Conservation (phyloP, 2,113 vertebrate genomes). For the Gymnocephalus cernua region DNA sequence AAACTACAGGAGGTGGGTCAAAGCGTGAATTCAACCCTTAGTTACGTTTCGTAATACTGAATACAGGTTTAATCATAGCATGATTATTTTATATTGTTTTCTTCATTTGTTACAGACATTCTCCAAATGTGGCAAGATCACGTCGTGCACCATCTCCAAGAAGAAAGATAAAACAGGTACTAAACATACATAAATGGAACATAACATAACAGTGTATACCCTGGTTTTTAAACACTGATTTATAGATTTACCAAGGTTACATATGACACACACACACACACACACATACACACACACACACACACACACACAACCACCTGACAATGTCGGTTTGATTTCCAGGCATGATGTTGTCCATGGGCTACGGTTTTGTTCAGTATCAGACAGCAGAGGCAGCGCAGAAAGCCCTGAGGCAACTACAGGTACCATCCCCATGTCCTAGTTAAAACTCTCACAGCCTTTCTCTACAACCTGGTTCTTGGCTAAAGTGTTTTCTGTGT, state of each 20-base stretch:
- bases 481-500: slow-evolving; percentile 26
- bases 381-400: slow-evolving; percentile 90
- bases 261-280: too few species aligned
- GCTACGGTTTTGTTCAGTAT: slow-evolving; percentile 96
- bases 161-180: slow-evolving; percentile 95
- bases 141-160: slow-evolving; percentile 91
- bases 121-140: slow-evolving; percentile 89
- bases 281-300: too few species aligned
- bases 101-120: slow-evolving; percentile 86
- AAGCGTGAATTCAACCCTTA: neutral
- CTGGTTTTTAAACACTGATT: neutral
- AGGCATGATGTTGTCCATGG: slow-evolving; percentile 94
- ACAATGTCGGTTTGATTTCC: slow-evolving; percentile 23
- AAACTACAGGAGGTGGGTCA: slow-evolving; percentile 84
- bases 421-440: slow-evolving; percentile 82
- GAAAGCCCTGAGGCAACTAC: slow-evolving; percentile 91
- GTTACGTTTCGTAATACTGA: neutral
- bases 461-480: neutral
- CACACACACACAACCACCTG: too few species aligned
- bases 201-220: too few species aligned
- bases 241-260: neutral
- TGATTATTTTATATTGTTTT: neutral
- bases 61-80: neutral
- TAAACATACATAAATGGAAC: neutral
- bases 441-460: neutral